Percentiles rank a stretch among this genome's conserved stretches.
Evolutionary conservation across 2,888 invertebrate genomes (phyloP).

Genomic region (Ellobium chinense): DNA sequence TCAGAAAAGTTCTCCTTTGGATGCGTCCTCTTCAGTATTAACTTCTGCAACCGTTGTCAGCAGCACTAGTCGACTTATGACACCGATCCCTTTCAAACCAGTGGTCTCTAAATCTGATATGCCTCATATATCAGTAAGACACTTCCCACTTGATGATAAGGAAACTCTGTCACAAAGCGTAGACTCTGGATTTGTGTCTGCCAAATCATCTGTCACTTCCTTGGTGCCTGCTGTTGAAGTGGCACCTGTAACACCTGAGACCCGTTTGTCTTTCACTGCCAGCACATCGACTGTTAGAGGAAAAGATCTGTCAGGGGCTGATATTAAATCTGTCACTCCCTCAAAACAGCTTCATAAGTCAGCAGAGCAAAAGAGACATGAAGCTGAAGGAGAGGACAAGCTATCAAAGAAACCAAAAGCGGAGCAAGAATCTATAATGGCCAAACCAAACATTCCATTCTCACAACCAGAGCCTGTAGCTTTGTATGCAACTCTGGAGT

Average conservation of each 20-base stretch:
- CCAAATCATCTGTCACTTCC: conserved; percentile 10
- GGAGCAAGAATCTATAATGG: not conserved
- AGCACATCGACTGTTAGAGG: too few relatives aligned
- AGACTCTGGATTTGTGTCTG: conserved; percentile 32
- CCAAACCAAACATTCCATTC: not conserved
- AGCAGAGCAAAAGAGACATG: not conserved
- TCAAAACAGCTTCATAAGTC: too few relatives aligned
- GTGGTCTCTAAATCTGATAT: not conserved
- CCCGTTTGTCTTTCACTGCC: too few relatives aligned
- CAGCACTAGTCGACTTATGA: not conserved
- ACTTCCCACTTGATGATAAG: not conserved
- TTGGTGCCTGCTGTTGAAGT: too few relatives aligned
- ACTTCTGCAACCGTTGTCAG: not conserved
- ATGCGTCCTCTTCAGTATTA: not conserved
- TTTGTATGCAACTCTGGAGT: conserved; percentile 28
- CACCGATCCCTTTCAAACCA: not conserved
- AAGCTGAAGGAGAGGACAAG: too few relatives aligned
- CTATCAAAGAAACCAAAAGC: too few relatives aligned
- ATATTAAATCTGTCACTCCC: too few relatives aligned
- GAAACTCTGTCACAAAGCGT: not conserved
- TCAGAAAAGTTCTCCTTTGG: not conserved
- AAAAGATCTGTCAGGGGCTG: too few relatives aligned
- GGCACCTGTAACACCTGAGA: too few relatives aligned
- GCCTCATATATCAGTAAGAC: not conserved
- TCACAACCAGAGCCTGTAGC: not conserved